Base-by-base conservation (phyloP, 2,797 vertebrate species). In the Tinamus major region DNA sequence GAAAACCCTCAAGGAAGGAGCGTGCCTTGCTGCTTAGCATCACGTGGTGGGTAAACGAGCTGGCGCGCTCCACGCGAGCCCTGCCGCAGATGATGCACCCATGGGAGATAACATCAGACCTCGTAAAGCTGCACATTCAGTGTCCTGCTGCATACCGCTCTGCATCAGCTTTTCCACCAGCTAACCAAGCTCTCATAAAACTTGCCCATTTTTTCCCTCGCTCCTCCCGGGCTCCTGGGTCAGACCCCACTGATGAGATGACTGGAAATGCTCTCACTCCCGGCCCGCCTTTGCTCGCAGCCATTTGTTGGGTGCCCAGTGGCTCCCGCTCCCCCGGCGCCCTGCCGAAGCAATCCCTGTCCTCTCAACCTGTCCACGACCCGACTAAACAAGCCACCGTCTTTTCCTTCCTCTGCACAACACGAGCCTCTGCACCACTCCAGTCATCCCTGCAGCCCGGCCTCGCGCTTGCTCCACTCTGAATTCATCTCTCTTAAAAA, bases 401-500 rank as follows among this genome's bases (percentile, higher is more conserved):
- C 6, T 86, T 69, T 69, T 58, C 44, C 41, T 59, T 80, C 58
- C 8, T 56, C 75, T 51, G 46, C 21, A 77, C 35, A 53, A 33
- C 6, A 13, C 51, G 68, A 79, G 55, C 33, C 72, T 90, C 49
- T 51, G 4, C 27, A 84, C 56, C 8, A 26, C 56, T 84, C n/a
- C 59, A 67, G 59, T 64, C 3, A 17, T 58, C 24, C 29, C 19
- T 48, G 33, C 26, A 63, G 39, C 7, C 35, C 27, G 70, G 90
- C 39, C 37, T 74, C 84, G 63, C 0, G 3, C 27, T 55, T 79
- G 13, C 8, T 91, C 16, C 35, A 15, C 31, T 58, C 42, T 49
- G 31, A 79, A 89, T 96, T 85, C 27, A 79, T 84, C 56, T 88
- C 67, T 74, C 80, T 62, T 59, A 37, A 88, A 87, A 89, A 89